phyloP scores from a whole-genome alignment of 2,888 invertebrate species.

The Gandaritis pyraliata region DNA sequence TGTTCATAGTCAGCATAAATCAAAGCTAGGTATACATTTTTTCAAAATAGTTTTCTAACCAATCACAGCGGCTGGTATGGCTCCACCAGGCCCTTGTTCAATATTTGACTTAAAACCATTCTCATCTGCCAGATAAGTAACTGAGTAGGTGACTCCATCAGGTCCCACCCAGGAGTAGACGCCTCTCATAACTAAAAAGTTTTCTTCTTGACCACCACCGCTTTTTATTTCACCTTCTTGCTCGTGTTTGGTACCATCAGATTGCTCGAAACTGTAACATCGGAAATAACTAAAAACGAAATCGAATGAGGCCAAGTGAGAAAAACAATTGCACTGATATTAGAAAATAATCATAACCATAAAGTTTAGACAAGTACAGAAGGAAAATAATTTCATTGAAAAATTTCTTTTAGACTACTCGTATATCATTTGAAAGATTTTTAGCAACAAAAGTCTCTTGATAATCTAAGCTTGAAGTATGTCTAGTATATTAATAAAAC shows the following conservation, averaged over 20 bases:
- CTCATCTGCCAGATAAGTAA: slow-evolving; percentile 78
- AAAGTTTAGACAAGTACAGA: too few relatives aligned
- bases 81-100: slow-evolving; percentile 62
- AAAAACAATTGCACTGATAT: too few relatives aligned
- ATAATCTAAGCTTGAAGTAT: too few relatives aligned
- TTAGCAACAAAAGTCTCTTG: too few relatives aligned
- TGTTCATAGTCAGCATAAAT: too few relatives aligned
- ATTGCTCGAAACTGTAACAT: slow-evolving; percentile 63
- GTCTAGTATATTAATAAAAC: too few relatives aligned
- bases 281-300: background rate
- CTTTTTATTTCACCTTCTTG: slow-evolving; percentile 69
- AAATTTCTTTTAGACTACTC: too few relatives aligned
- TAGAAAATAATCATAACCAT: too few relatives aligned
- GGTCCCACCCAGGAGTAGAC: slow-evolving; percentile 67
- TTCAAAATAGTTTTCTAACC: slow-evolving; percentile 40
- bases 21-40: too few relatives aligned
- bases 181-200: slow-evolving; percentile 62
- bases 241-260: slow-evolving; percentile 71
- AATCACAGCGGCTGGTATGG: slow-evolving; percentile 59
- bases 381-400: too few relatives aligned
- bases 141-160: slow-evolving; percentile 70
- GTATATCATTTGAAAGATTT: too few relatives aligned
- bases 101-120: slow-evolving; percentile 82
- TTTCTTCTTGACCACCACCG: slow-evolving; percentile 50
- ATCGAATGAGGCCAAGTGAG: too few relatives aligned